Base-by-base conservation (phyloP, 2,113 vertebrate genomes). In the Lynx canadensis region DNA sequence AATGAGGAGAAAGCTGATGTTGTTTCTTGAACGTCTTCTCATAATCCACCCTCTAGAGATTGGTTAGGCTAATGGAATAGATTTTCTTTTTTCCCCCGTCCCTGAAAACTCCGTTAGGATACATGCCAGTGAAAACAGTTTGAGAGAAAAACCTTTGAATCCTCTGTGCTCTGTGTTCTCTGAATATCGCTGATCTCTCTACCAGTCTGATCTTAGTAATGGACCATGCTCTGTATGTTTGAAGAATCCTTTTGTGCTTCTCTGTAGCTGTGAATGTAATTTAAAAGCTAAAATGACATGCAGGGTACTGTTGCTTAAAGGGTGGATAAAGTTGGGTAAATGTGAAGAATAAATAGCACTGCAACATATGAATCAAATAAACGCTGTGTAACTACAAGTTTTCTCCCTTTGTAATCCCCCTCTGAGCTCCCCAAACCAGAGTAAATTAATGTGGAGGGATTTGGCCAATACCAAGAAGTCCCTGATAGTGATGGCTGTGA, bases 21-120 rank as follows among this genome's bases (percentile, higher is more conserved):
- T 69, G 38, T 88, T 94, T 86, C 66, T 96, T 74, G 14, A 81
- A 31, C 83, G 82, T 69, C 16, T 89, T 45, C 52, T 91, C 31
- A 74, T 82, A 79, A 76, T 31, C 15, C 33, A 15, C 50, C 27
- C 36, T 31, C 18, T 21, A 48, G 88, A 86, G 60, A 29, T 33
- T 79, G 66, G 68, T 50, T 50, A 66, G 57, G 23, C 23, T 13
- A 15, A 50, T 41, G 33, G 83, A 25, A 45, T 25, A 27, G 27
- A 33, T 57, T 80, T 93, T 9, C 45, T 21, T 25, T 74, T 29
- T 13, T 6, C 0, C 0, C 16, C 38, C 19, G 65, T 38, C 60
- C 29, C 38, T 69, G 13, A 66, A 48, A 91, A 81, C 23, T 74
- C n/a, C 25, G 13, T 66, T 57, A 57, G 66, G 71, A 68, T 66